phyloP scores from a whole-genome alignment of 2,888 invertebrate genomes.

The Isoperla grammatica region DNA sequence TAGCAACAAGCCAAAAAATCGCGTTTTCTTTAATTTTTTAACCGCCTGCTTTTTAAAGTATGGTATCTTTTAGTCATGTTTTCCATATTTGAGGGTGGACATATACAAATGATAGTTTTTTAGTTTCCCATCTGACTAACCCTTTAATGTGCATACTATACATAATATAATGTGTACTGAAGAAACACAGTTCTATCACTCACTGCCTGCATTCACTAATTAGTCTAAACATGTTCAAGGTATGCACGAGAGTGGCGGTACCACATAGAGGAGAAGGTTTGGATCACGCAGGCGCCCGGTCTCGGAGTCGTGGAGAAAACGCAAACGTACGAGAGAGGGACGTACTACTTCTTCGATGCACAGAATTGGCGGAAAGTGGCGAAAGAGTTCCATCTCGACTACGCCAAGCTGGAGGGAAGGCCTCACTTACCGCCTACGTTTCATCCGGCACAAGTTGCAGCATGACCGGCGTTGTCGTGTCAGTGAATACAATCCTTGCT shows the following conservation, averaged over 20 bases:
- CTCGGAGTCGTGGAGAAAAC: conserved; percentile 93
- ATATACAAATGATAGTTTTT: too few relatives aligned
- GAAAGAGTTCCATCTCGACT: conserved; percentile 98
- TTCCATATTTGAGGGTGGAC: too few relatives aligned
- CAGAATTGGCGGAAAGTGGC: conserved; percentile 98
- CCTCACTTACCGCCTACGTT: conserved; percentile 68
- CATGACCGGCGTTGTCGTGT: conserved; percentile 3
- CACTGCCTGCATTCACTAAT: too few relatives aligned
- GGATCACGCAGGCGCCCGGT: conserved; percentile 97
- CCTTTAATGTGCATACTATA: too few relatives aligned
- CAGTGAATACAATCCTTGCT: conserved; percentile 1
- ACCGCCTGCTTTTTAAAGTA: too few relatives aligned
- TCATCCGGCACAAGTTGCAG: conserved; percentile 48
- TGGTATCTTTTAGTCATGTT: too few relatives aligned
- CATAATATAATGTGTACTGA: too few relatives aligned
- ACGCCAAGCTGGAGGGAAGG: conserved; percentile 95
- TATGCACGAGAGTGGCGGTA: conserved; percentile 99
- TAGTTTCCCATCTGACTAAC: too few relatives aligned
- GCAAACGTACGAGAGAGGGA: conserved; percentile 94
- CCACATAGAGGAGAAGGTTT: conserved; percentile 98
- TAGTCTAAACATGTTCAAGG: too few relatives aligned
- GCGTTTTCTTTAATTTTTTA: too few relatives aligned
- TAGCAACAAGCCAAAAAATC: too few relatives aligned
- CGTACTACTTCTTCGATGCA: conserved; percentile 99
- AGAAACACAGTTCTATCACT: too few relatives aligned